phyloP scores from a whole-genome alignment of 2,113 vertebrate species.

The Cygnus buccinator region DNA sequence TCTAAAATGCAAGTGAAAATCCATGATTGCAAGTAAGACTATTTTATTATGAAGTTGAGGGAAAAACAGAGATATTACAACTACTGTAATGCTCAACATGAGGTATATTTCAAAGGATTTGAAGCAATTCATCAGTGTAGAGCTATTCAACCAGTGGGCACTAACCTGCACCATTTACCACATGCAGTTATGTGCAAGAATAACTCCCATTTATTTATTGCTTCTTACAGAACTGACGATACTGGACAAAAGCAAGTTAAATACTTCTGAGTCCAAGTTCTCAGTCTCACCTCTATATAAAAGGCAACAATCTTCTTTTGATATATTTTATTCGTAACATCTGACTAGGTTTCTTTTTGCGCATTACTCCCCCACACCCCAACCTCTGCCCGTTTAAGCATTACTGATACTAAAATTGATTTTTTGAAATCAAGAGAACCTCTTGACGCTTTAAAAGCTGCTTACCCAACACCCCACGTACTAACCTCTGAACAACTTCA shows the following conservation, averaged over 20 bases:
- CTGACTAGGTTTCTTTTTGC: too few species aligned
- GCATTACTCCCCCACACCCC: accelerated
- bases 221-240: accelerated
- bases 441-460: accelerated
- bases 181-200: accelerated
- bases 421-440: background rate
- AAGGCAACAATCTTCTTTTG: background rate
- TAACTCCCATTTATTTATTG: accelerated
- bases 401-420: accelerated
- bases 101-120: background rate
- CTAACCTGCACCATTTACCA: background rate
- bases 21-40: background rate
- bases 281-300: accelerated
- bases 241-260: accelerated
- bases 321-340: background rate
- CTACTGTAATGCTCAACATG: background rate
- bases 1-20: background rate
- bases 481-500: constrained; percentile 92
- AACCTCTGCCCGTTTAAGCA: background rate
- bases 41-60: accelerated
- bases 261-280: background rate
- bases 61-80: background rate
- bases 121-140: accelerated
- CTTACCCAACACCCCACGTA: background rate
- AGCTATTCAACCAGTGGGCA: background rate